A percentile compares a stretch with the other conserved stretches of the same genome.
These are phyloP conservation scores for Nysson spinosus DNA, from an alignment of 2,888 invertebrate genomes.

Conservation along the genomic window DNA sequence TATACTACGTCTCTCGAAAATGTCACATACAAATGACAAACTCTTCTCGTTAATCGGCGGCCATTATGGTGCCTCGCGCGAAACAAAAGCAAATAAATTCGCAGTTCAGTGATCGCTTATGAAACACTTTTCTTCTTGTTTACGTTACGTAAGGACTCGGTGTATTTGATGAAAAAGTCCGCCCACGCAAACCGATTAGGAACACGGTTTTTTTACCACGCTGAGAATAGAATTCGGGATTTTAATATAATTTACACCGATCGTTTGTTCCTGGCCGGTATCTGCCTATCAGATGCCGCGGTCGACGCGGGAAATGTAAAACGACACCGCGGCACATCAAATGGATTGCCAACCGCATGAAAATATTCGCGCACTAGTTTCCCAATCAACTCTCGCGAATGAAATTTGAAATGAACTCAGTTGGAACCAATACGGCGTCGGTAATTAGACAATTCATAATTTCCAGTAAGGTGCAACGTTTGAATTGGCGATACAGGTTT, in stretches of 20 bases:
- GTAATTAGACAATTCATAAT: no score
- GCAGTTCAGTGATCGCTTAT: neutral
- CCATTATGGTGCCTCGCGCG: neutral
- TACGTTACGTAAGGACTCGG: neutral
- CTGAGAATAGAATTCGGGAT: neutral
- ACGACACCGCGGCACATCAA: conserved; percentile 15
- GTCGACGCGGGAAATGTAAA: conserved; percentile 16
- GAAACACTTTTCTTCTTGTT: neutral
- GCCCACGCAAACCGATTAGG: neutral
- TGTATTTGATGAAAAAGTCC: neutral
- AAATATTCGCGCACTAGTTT: no score
- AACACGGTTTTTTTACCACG: conserved; percentile 44
- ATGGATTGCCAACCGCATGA: conserved; percentile 1
- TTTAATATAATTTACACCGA: conserved; percentile 35
- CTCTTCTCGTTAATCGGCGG: no score
- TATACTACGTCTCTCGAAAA: no score
- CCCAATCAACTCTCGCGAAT: no score
- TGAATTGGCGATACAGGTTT: no score
- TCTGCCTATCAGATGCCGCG: conserved; percentile 9
- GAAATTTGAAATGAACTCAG: no score
- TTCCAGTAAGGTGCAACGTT: no score
- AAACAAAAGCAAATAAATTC: neutral
- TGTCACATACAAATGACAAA: no score
- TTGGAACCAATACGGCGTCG: no score
- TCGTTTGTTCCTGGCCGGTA: conserved; percentile 18